Base-by-base conservation (phyloP, 2,113 vertebrate genomes). In the Calidris pugnax region DNA sequence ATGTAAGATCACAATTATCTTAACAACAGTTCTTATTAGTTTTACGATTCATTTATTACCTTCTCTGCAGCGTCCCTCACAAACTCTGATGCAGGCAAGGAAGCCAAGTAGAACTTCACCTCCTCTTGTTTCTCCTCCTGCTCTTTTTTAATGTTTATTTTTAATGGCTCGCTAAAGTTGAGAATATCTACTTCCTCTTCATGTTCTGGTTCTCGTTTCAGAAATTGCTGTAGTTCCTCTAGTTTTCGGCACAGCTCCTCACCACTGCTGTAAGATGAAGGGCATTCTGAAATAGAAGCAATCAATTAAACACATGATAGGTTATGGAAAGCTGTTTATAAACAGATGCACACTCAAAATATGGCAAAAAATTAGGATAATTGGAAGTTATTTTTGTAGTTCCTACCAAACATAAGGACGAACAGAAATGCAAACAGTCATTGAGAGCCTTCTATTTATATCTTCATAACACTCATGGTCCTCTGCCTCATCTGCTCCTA, bases 181-280 rank as follows among this genome's bases (percentile, higher is more conserved):
- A 99, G 93, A 64, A 99, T 94, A 95, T 99, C 99, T 32, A 99
- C 98, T 89, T 99, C 98, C 91, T 99, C 98, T 27, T 99, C 98
- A 0, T 98, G 98, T 91, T 99, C 99, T 0, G 99, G 98, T 67
- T 99, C 99, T 4, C 98, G 98, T 92, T 99, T 99, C 93, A 99
- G 98, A 95, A 99, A 97, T 12, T 98, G 98, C 97, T 99, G 99
- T 64, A 99, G 98, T 51, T 99, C 99, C 97, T 99, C 99, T 83
- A 99, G 97, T 73, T 99, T 99, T 93, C 94, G 98, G 96, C 99
- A 98, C 72, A 99, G 98, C 90, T 98, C 98, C 67, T 99, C 98
- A 14, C 98, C 98, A 60, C 98, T 98, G 64, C 98, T 98, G 89
- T 99, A 98, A 16, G 99, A 99, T 0, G 98, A 99, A 3, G 98